A percentile compares a stretch with the other conserved stretches of the same genome.
These are phyloP conservation scores for Rachycentron canadum DNA, from an alignment of 2,797 vertebrate genomes.

Conservation along the genomic window DNA sequence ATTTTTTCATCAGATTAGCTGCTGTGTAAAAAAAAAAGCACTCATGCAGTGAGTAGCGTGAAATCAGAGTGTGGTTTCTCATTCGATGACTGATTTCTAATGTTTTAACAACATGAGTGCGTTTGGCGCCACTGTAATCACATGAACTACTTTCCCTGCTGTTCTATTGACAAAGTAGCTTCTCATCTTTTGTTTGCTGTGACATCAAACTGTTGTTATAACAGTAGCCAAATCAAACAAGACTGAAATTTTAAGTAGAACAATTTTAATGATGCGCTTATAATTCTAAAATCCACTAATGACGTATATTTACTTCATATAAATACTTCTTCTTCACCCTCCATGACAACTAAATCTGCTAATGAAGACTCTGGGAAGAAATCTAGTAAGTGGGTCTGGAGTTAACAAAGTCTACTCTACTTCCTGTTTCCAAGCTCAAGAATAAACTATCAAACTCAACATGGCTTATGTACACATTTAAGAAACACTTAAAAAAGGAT, in stretches of 20 bases:
- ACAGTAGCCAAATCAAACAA: neutral
- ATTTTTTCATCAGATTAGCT: neutral
- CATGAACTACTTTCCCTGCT: neutral
- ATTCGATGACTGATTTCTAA: neutral
- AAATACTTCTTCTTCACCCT: neutral
- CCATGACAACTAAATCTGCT: neutral
- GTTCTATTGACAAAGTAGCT: slow-evolving; percentile 2
- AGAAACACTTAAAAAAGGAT: neutral
- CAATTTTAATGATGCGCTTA: neutral
- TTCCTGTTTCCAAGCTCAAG: neutral
- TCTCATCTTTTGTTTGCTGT: neutral
- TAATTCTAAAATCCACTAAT: neutral
- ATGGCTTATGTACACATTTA: too few relatives aligned
- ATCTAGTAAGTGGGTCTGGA: too few relatives aligned
- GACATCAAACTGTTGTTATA: too few relatives aligned
- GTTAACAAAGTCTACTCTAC: too few relatives aligned
- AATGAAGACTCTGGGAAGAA: neutral
- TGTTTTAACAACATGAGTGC: neutral
- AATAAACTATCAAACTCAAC: neutral
- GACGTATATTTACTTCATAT: neutral
- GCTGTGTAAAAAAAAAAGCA: neutral
- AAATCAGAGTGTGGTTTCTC: neutral
- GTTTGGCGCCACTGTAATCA: neutral
- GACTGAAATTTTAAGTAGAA: neutral
- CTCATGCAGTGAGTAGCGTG: too few relatives aligned